These are phyloP conservation scores for Busseola fusca DNA, from an alignment of 2,888 invertebrate species.

Conservation along the genomic window DNA sequence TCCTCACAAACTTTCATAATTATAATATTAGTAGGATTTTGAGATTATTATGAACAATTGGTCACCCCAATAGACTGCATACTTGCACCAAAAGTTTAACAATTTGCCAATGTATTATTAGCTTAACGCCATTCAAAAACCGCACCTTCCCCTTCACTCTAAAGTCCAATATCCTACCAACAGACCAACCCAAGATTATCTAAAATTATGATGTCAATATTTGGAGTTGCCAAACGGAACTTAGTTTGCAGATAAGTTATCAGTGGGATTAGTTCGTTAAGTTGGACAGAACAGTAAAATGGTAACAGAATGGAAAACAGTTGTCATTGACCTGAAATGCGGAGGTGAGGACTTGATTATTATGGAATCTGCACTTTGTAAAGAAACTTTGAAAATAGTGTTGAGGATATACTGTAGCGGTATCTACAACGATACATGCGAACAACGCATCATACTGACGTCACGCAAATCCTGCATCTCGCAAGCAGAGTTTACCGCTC, in stretches of 20 bases:
- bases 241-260: constrained; percentile 56
- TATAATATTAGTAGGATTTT: neutral
- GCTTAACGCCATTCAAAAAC: constrained; percentile 52
- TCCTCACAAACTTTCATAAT: too few species aligned
- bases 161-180: constrained; percentile 57
- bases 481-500: too few species aligned
- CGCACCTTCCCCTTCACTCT: constrained; percentile 44
- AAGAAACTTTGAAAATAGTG: neutral
- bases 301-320: constrained; percentile 24
- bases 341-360: constrained; percentile 16
- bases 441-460: too few species aligned
- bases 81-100: constrained; percentile 60
- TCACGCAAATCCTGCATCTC: too few species aligned
- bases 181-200: constrained; percentile 66
- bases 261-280: constrained; percentile 48
- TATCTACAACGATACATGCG: too few species aligned
- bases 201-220: constrained; percentile 79
- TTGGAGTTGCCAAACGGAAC: constrained; percentile 59
- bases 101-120: constrained; percentile 48
- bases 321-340: constrained; percentile 24
- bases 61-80: constrained; percentile 66
- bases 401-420: neutral
- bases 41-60: constrained; percentile 20
- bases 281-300: constrained; percentile 30
- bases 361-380: constrained; percentile 8